Base-by-base conservation (phyloP, 2,113 vertebrate species). In the Alouatta palliata region DNA sequence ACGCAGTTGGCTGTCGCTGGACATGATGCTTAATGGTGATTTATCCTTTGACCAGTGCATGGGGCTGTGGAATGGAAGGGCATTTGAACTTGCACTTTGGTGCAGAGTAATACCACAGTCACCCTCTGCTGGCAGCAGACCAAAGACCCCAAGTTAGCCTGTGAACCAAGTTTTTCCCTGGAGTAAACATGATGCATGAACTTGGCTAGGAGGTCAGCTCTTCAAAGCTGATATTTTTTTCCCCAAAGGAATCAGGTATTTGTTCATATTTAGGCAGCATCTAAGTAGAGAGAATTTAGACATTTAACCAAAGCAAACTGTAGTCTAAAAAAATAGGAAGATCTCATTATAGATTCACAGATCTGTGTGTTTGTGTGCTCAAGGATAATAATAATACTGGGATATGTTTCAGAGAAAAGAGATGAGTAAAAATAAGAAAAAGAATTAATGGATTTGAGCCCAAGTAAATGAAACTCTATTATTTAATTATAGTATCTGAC, bases 181-280 rank as follows among this genome's bases (percentile, higher is more conserved):
- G 90, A 94, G 87, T 95, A 96, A 84, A 52, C 82, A 90, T 87
- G 97, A 94, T 97, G 89, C 58, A 27, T 94, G 87, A 93, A 95
- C 91, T 85, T 97, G 97, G 91, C 87, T 94, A 96, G 83, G 88
- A 97, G 98, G 97, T 98, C 98, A 98, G 90, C 90, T 95, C 77
- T 97, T 98, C 98, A 98, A 98, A 97, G 96, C 98, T 98, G 97
- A 97, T 94, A 98, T 97, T 98, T 97, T 98, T 97, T 98, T 97
- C 11, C 32, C 23, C 91, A 77, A 77, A 94, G 96, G 93, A 87
- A 98, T 96, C 91, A 96, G 95, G 82, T 98, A 95, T 97, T 96
- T 98, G 96, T 97, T 98, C 91, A 70, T 96, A 98, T 98, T 97
- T 97, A 87, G 94, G 92, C 97, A 98, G 96, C 96, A 93, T 98